A percentile compares a stretch with the other conserved stretches of the same genome.
Conservation (phyloP, 2,797 vertebrate species). For the Chelmon rostratus region DNA sequence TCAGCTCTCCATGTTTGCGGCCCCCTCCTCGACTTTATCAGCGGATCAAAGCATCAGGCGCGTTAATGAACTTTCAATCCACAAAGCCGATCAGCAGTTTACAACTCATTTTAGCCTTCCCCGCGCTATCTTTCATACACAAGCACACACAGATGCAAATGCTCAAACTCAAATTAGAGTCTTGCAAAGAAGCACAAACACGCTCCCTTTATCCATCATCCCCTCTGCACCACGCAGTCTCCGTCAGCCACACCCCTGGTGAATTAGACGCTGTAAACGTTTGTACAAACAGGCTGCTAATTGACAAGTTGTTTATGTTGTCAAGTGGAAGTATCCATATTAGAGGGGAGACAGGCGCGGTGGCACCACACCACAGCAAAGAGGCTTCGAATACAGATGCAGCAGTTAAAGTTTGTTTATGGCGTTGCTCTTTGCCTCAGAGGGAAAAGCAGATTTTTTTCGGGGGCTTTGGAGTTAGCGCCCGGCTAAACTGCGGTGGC, state of each 20-base stretch:
- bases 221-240: constrained; percentile 41
- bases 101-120: constrained; percentile 41
- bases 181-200: constrained; percentile 31
- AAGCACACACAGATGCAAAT: not conserved
- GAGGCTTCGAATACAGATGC: constrained; percentile 53
- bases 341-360: constrained; percentile 43
- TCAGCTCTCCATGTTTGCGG: constrained; percentile 25
- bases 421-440: constrained; percentile 44
- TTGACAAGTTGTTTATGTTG: constrained; percentile 78
- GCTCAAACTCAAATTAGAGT: constrained; percentile 39
- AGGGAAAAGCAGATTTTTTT: constrained; percentile 41
- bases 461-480: constrained; percentile 45
- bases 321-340: constrained; percentile 64
- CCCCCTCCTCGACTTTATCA: constrained; percentile 53
- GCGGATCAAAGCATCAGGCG: constrained; percentile 54
- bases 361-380: constrained; percentile 63
- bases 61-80: constrained; percentile 79
- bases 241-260: constrained; percentile 45
- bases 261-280: constrained; percentile 68
- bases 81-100: constrained; percentile 65
- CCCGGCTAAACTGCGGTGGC: constrained; percentile 27
- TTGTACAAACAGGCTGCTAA: constrained; percentile 78
- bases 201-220: constrained; percentile 42
- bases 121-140: constrained; percentile 2
- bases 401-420: constrained; percentile 75